A percentile compares a stretch with the other conserved stretches of the same genome.
Evolutionary conservation across 2,797 vertebrate genomes (phyloP).

Genomic region (Sebastes vulpes): DNA sequence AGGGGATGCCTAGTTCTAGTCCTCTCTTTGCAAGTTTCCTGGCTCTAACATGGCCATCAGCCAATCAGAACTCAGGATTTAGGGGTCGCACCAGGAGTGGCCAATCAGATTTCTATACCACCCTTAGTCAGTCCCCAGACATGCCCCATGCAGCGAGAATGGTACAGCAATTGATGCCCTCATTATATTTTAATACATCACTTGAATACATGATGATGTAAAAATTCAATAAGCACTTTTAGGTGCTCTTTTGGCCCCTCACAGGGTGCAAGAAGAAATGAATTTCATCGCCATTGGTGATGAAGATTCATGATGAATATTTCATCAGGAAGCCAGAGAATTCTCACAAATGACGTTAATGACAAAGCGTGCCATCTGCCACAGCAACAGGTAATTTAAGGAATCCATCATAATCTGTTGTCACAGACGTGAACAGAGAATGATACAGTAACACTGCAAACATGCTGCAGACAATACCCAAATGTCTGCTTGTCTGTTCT

Average conservation of each 20-base stretch:
- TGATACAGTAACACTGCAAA: conserved; percentile 20
- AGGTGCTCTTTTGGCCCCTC: conserved; percentile 29
- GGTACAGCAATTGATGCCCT: conserved; percentile 52
- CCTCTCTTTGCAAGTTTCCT: not conserved
- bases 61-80: conserved; percentile 7
- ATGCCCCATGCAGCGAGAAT: not conserved
- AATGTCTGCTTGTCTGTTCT: conserved; percentile 17
- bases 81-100: not conserved
- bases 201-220: conserved; percentile 71
- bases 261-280: conserved; percentile 46
- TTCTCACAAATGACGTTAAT: conserved; percentile 61
- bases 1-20: not conserved
- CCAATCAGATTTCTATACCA: conserved; percentile 2
- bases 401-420: conserved; percentile 62
- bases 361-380: conserved; percentile 77
- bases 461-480: conserved; percentile 18
- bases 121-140: not conserved
- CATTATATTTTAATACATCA: conserved; percentile 80
- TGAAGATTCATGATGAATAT: conserved; percentile 69
- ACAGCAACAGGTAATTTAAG: conserved; percentile 66
- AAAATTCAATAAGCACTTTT: conserved; percentile 66
- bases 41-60: not conserved
- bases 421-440: conserved; percentile 23
- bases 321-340: conserved; percentile 56
- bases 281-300: conserved; percentile 61